phyloP scores from a whole-genome alignment of 2,113 vertebrate genomes.

The Dendropsophus ebraccatus region DNA sequence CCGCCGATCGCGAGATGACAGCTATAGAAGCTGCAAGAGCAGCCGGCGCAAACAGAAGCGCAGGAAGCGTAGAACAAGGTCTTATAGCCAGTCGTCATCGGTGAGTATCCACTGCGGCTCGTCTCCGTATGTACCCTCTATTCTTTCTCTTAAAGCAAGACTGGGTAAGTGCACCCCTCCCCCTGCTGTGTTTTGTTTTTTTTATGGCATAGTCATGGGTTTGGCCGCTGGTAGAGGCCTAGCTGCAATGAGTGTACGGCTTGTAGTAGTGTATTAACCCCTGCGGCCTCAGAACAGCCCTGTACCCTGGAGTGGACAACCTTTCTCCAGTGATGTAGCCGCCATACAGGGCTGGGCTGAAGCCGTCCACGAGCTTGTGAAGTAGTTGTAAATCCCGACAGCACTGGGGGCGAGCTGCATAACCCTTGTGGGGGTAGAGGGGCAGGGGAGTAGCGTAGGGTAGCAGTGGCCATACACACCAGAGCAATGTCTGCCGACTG shows the following conservation, averaged over 20 bases:
- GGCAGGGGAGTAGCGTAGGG: too few relatives aligned
- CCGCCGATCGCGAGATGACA: conserved; percentile 81
- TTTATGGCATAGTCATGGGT: conserved; percentile 62
- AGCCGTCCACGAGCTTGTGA: too few relatives aligned
- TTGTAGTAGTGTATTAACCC: too few relatives aligned
- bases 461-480: too few relatives aligned
- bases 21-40: conserved; percentile 88
- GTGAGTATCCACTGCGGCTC: conserved; percentile 82
- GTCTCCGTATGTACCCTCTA: not conserved
- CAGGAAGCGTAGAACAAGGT: conserved; percentile 94
- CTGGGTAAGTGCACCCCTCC: conserved; percentile 66
- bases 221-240: not conserved
- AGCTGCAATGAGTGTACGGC: not conserved
- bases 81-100: conserved; percentile 97
- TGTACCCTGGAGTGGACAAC: too few relatives aligned
- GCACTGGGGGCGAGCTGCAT: too few relatives aligned
- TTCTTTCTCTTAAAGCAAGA: conserved; percentile 56
- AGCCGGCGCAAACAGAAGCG: conserved; percentile 96
- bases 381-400: too few relatives aligned
- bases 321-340: too few relatives aligned
- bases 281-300: too few relatives aligned
- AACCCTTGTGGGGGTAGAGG: too few relatives aligned
- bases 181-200: conserved; percentile 71
- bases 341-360: too few relatives aligned
- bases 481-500: too few relatives aligned